Evolutionary conservation across 2,797 vertebrate genomes (phyloP).

Genomic region (Cygnus olor): DNA sequence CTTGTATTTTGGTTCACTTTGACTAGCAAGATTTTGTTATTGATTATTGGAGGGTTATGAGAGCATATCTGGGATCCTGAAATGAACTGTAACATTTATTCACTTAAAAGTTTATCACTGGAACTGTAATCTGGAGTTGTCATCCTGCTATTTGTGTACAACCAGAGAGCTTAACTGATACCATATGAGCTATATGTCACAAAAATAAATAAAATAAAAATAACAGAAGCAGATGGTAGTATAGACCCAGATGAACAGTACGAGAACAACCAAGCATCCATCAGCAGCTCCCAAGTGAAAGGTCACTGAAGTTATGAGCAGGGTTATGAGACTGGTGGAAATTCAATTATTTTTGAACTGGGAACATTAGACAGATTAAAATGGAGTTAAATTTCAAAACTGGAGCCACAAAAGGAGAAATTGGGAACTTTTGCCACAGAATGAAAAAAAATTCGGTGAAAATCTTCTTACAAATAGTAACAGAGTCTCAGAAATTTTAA

Average conservation of each 20-base stretch:
- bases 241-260: background rate
- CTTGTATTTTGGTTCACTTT: background rate
- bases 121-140: background rate
- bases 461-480: background rate
- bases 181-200: background rate
- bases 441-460: background rate
- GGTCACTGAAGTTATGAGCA: background rate
- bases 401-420: background rate
- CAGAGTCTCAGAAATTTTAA: background rate
- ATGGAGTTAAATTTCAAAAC: background rate
- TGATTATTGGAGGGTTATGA: background rate
- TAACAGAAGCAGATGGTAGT: background rate
- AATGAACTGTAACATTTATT: background rate
- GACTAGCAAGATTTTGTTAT: background rate
- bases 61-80: background rate
- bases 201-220: accelerated
- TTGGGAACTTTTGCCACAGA: background rate
- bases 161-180: background rate
- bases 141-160: background rate
- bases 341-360: background rate
- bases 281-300: background rate
- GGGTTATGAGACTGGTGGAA: background rate
- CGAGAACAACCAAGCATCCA: background rate
- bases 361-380: background rate
- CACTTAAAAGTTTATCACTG: background rate